phyloP scores from a whole-genome alignment of 2,797 vertebrate genomes.

The Loriculus beryllinus region DNA sequence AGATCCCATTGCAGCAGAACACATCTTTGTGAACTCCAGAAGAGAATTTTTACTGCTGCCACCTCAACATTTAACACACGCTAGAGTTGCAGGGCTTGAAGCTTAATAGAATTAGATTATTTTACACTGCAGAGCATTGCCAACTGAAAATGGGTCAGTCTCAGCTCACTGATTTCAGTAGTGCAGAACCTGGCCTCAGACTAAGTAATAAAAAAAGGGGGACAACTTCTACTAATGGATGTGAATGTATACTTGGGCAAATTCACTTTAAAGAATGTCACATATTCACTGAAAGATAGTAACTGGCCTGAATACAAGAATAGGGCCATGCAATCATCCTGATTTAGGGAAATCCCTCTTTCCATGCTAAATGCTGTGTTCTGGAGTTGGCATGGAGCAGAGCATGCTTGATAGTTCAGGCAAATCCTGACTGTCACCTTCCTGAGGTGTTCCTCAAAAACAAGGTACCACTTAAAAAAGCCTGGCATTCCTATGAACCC shows the following conservation, averaged over 20 bases:
- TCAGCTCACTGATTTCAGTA: background rate
- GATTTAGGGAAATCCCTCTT: background rate
- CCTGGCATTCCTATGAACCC: background rate
- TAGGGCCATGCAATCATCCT: background rate
- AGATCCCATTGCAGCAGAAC: background rate
- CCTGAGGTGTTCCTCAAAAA: background rate
- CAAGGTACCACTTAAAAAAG: background rate
- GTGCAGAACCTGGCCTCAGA: background rate
- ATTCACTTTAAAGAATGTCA: background rate
- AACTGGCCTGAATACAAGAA: background rate
- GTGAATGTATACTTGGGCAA: background rate
- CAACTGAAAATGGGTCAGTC: background rate
- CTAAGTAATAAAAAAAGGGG: background rate
- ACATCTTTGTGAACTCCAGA: background rate
- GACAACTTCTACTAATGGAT: background rate
- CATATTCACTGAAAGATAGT: background rate
- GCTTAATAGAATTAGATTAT: background rate
- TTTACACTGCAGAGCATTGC: background rate
- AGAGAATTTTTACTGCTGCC: background rate
- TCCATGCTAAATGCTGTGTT: background rate
- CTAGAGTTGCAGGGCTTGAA: background rate
- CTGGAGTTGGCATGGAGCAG: rapidly evolving
- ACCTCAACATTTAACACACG: background rate
- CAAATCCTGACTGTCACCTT: background rate
- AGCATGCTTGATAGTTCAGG: background rate